Percentiles rank a stretch among this genome's conserved stretches.
Conservation (phyloP, 2,797 vertebrate genomes). For the Cercopithecus diana region DNA sequence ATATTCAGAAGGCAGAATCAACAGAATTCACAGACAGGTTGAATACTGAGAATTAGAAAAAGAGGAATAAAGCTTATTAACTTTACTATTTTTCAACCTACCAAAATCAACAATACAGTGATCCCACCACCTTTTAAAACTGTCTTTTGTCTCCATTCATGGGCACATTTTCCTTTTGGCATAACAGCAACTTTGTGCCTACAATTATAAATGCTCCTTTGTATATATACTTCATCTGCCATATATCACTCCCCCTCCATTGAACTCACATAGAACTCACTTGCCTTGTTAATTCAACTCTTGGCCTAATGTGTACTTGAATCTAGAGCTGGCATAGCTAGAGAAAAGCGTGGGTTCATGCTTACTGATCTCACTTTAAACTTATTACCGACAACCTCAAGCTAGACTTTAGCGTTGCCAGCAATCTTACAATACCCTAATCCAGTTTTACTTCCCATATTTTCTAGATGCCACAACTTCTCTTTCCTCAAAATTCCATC, state of each 20-base stretch:
- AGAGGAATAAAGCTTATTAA: not conserved
- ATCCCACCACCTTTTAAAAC: not conserved
- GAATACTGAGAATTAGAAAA: not conserved
- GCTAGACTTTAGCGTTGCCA: not conserved
- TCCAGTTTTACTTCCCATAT: not conserved
- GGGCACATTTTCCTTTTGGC: not conserved
- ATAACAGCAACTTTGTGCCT: not conserved
- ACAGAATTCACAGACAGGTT: not conserved
- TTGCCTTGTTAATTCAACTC: not conserved
- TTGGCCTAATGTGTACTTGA: not conserved
- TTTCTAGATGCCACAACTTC: not conserved
- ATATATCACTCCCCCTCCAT: not conserved
- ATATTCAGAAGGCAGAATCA: not conserved
- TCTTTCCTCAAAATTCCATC: not conserved
- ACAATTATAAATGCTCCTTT: not conserved
- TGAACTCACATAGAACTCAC: not conserved
- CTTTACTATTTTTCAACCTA: not conserved
- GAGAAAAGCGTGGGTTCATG: not conserved
- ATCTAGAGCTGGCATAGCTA: not conserved
- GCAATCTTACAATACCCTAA: not conserved
- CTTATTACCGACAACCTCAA: not conserved
- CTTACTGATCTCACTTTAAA: not conserved
- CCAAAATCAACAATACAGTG: not conserved
- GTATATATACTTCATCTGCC: not conserved
- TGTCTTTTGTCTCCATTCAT: not conserved